phyloP scores from a whole-genome alignment of 2,797 vertebrate species.

The Anolis apletophallus region DNA sequence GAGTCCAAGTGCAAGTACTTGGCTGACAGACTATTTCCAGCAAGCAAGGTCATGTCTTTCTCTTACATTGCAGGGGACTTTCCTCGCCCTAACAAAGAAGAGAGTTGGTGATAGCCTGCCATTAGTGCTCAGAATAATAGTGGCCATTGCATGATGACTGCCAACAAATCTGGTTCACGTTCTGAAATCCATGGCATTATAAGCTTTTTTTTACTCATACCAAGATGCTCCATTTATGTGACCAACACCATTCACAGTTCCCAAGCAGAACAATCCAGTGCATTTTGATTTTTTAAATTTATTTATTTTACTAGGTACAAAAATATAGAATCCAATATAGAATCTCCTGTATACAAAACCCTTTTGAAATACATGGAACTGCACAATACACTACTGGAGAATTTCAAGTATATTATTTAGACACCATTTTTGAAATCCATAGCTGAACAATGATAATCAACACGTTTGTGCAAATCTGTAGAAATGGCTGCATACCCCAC shows the following conservation, averaged over 20 bases:
- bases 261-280: background rate
- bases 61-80: slow-evolving; percentile 59
- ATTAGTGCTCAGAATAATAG: background rate
- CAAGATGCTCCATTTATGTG: fast-evolving
- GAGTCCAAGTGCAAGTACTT: background rate
- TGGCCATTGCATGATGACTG: background rate
- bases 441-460: background rate
- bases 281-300: too few species aligned
- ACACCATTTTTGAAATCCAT: background rate
- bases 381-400: background rate
- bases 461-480: background rate
- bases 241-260: fast-evolving
- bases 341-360: background rate
- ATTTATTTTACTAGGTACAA: too few species aligned
- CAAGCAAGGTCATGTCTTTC: slow-evolving; percentile 59
- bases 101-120: slow-evolving; percentile 29
- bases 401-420: background rate
- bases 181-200: background rate
- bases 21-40: slow-evolving; percentile 42
- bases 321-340: too few species aligned
- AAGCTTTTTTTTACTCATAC: fast-evolving
- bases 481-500: background rate
- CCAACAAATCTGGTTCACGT: slow-evolving; percentile 37
- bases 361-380: background rate
- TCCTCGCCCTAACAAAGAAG: slow-evolving; percentile 64